Evolutionary conservation across 1,140 invertebrate species (phyloP), one percentile per base, ranked within the genome.

Genomic region (Panulirus ornatus): DNA sequence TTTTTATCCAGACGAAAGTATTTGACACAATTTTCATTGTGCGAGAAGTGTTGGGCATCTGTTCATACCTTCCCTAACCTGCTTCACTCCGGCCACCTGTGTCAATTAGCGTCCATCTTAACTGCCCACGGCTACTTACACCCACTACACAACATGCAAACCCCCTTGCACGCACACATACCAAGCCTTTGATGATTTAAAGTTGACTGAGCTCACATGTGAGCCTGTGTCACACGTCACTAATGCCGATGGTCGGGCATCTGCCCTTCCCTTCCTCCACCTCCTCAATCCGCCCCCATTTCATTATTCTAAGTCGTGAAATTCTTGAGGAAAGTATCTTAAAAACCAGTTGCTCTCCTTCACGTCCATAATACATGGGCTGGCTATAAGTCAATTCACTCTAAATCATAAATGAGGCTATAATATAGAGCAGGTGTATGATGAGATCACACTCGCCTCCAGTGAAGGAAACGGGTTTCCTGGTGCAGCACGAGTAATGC

Each of bases 61-160:
- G 71, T 27, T 47, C 84, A 76, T 44, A 86, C 84, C 84, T 19
- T 40, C 66, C 40, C 30, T 73, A 54, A 79, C 87, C 76, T 54
- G 42, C 70, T 71, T 63, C 42, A 38, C 19, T 71, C 76, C 87
- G 47, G 47, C 87, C 87, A 89, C 87, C 87, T 89, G 87, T 38
- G 36, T 40, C 79, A 70, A 47, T 82, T 89, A 71, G 58, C 44
- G 63, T 42, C 66, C 58, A 73, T 42, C 78, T 75, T 63, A 71
- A 63, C 76, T 73, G 42, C 63, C 30, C 14, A 42, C 36, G 54
- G 66, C 63, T 76, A 44, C 42, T 38, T 22, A 84, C 82, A 63
- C 82, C 82, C 30, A 44, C 76, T 27, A 51, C 44, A 79, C 42
- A 14, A 79, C 27, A 51, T 40, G 71, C 36, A 84, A 54, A 36